Evolutionary conservation across 2,888 invertebrate species (phyloP).

Genomic region (Tolmerus cingulatus): DNA sequence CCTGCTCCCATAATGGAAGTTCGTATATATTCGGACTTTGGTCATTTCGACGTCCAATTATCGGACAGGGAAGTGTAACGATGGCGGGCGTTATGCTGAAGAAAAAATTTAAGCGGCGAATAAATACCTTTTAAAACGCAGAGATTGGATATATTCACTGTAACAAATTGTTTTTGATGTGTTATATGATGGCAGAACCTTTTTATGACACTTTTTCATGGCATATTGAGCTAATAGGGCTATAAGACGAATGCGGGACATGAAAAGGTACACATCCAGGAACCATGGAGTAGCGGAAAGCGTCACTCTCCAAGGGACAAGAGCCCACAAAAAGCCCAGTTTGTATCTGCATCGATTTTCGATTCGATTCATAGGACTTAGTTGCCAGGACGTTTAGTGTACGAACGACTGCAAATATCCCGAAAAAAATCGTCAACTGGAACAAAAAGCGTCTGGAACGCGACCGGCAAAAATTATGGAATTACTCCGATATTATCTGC

Average conservation of each 20-base stretch:
- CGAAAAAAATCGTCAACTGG: neutral
- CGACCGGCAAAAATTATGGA: neutral
- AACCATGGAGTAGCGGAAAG: neutral
- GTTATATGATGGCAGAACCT: neutral
- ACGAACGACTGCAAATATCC: neutral
- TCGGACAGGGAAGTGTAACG: neutral
- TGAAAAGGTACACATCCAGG: neutral
- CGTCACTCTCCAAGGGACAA: neutral
- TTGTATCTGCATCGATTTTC: neutral
- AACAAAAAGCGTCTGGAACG: neutral
- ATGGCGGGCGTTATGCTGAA: neutral
- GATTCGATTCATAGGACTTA: neutral
- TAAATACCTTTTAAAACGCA: neutral
- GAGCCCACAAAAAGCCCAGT: neutral
- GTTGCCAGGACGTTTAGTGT: neutral
- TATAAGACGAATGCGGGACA: neutral
- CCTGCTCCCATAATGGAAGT: neutral
- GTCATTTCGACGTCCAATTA: neutral
- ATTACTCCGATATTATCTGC: neutral
- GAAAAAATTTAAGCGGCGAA: neutral
- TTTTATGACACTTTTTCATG: neutral
- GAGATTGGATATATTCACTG: neutral
- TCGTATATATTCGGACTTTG: neutral
- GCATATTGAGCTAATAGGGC: neutral
- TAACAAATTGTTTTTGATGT: neutral